Evolutionary conservation across 2,888 invertebrate species (phyloP).

Genomic region (Gasteruption jaculator): DNA sequence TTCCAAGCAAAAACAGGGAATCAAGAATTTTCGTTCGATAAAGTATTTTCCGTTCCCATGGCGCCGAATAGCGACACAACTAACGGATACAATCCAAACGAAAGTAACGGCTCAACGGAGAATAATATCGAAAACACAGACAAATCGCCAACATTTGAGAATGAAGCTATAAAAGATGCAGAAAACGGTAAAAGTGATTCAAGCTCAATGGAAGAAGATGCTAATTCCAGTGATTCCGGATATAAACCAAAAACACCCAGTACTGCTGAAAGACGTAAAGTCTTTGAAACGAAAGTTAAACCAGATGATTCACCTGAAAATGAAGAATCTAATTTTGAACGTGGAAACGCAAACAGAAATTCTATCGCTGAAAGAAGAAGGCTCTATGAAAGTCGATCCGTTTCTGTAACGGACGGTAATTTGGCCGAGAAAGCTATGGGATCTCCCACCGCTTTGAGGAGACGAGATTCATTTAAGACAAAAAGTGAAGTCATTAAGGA

Average conservation of each 20-base stretch:
- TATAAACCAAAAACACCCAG: conserved; percentile 72
- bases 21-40: conserved; percentile 75
- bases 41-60: conserved; percentile 75
- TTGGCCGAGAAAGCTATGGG: conserved; percentile 54
- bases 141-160: conserved; percentile 36
- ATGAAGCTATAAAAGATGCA: conserved; percentile 41
- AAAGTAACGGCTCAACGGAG: conserved; percentile 36
- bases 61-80: conserved; percentile 56
- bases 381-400: conserved; percentile 72
- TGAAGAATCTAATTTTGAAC: conserved; percentile 56
- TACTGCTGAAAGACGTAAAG: conserved; percentile 74
- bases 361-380: conserved; percentile 76
- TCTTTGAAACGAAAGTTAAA: conserved; percentile 59
- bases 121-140: conserved; percentile 32
- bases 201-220: conserved; percentile 61
- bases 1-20: conserved; percentile 73
- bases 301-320: conserved; percentile 57
- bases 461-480: conserved; percentile 67
- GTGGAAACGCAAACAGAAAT: conserved; percentile 61
- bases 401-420: conserved; percentile 64
- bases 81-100: conserved; percentile 43
- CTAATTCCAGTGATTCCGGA: conserved; percentile 62
- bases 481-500: conserved; percentile 59
- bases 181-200: conserved; percentile 61
- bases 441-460: conserved; percentile 71